Conservation (phyloP, 30 jellyfish, hydroid and myxozoan species). For the Cassiopea xamachana region DNA sequence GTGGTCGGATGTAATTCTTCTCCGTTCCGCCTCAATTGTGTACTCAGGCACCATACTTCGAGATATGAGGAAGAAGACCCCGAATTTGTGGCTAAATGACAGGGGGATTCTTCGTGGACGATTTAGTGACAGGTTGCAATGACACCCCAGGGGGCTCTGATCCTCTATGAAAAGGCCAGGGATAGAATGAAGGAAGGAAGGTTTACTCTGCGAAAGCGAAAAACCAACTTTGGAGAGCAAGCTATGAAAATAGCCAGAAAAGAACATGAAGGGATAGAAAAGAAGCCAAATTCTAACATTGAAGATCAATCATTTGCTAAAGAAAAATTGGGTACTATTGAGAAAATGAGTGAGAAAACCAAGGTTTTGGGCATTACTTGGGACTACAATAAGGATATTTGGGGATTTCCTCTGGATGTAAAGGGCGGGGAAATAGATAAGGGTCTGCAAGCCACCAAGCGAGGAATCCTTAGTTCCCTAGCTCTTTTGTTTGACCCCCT, state of each 20-base stretch:
- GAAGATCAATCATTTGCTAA: constrained; percentile 55
- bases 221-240: constrained; percentile 46
- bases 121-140: constrained; percentile 38
- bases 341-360: constrained; percentile 1
- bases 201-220: constrained; percentile 57
- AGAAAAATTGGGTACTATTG: constrained; percentile 34
- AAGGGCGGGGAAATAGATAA: constrained; percentile 42
- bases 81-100: constrained; percentile 24
- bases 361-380: constrained; percentile 49
- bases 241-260: constrained; percentile 32
- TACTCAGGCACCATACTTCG: constrained; percentile 45
- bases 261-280: constrained; percentile 10
- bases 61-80: constrained; percentile 59
- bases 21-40: constrained; percentile 52
- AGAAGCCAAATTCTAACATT: not conserved
- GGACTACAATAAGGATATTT: constrained; percentile 43
- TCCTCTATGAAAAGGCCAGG: constrained; percentile 68
- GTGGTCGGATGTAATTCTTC: constrained; percentile 40
- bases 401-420: constrained; percentile 37
- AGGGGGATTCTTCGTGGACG: constrained; percentile 62
- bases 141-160: constrained; percentile 14
- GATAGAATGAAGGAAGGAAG: constrained; percentile 59
- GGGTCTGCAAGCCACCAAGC: constrained; percentile 22
- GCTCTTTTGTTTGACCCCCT: constrained; percentile 18
- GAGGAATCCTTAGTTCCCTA: constrained; percentile 18